Evolutionary conservation across 2,888 invertebrate genomes (phyloP).

Genomic region (Noctua janthina): DNA sequence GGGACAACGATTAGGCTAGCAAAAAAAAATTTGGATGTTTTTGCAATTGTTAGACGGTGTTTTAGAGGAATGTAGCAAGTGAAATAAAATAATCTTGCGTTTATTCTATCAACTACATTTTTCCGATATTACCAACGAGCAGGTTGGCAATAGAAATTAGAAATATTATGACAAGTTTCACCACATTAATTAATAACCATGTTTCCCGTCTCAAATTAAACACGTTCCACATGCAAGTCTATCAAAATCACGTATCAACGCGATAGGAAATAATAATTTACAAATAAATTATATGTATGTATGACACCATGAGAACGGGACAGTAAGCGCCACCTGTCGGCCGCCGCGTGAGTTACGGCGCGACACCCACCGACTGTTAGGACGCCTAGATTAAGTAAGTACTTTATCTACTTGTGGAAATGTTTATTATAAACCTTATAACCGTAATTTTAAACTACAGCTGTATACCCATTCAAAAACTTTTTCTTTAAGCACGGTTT

Average conservation of each 20-base stretch:
- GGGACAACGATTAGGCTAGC: neutral
- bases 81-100: neutral
- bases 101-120: neutral
- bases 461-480: too few species aligned
- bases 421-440: conserved; percentile 23
- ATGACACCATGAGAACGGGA: conserved; percentile 42
- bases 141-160: neutral
- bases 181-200: neutral
- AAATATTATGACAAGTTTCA: neutral
- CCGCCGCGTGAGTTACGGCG: conserved; percentile 43
- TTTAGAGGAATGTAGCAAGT: neutral
- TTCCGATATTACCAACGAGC: neutral
- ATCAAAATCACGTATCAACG: conserved; percentile 20
- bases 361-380: conserved; percentile 25
- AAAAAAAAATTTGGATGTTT: neutral
- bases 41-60: neutral
- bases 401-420: conserved; percentile 31
- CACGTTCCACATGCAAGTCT: neutral
- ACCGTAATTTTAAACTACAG: neutral
- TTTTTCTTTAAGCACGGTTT: neutral
- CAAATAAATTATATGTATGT: conserved; percentile 29
- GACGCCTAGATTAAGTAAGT: conserved; percentile 44
- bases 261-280: conserved; percentile 48
- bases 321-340: conserved; percentile 55
- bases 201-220: neutral